Evolutionary conservation across 1,140 invertebrate genomes (phyloP), one percentile per base, ranked within the genome.

Genomic region (Drosophila aff.): DNA sequence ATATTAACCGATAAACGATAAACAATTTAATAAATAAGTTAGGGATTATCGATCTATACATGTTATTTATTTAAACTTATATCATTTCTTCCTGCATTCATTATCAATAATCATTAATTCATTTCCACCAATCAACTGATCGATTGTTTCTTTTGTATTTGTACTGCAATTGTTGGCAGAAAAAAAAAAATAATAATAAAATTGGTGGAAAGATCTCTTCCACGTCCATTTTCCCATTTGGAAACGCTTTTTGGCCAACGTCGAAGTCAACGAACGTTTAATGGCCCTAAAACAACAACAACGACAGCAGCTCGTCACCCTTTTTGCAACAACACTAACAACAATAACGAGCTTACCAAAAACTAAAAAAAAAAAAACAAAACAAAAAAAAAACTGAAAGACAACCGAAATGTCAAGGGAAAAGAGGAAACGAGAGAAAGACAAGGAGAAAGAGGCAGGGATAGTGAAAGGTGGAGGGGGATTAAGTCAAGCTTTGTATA

Each of bases 191-290:
- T 28, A 28, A 52, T 28, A 33, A 26, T 49, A 26, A 26, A 60
- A 49, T 43, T 10, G n/a, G 4, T 43, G 21, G 67, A 33, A 50
- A 61, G 43, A 71, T 73, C 69, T 71, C 69, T 49, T 36, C 66
- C 36, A 36, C 28, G 36, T 15, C n/a, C 46, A 73, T 36, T 55
- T 55, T 33, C 52, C 33, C 52, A n/a, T 23, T 60, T 50, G 26
- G 52, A 72, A 60, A 59, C 43, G 64, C 23, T 57, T 64, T 61
- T 65, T 50, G 21, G 49, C 36, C 31, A 61, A 46, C 28, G n/a
- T 36, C 23, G 33, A 46, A 49, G 75, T 78, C 74, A 78, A 78
- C 77, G 76, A 78, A 78, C 75, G 76, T 53, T 78, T 78, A 78
- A 78, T 79, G 65, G 47, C 49, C 62, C 58, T 63, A 71, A 36